Base-by-base conservation (phyloP, 2,797 vertebrate species). In the Phalanger gymnotis region DNA sequence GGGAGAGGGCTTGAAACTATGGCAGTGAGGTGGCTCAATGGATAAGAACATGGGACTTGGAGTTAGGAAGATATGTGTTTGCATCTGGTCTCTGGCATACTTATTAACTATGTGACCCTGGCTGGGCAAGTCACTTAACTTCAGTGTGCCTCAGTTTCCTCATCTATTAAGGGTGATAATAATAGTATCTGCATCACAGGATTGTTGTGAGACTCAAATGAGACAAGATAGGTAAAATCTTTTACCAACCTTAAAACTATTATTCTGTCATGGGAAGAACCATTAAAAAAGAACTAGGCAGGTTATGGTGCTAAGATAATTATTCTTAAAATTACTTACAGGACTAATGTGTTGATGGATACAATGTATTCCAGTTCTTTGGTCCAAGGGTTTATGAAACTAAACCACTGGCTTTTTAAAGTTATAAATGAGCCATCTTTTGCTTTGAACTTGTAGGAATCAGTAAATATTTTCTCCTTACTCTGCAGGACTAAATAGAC, bases 311-410 rank as follows among this genome's bases (percentile, higher is more conserved):
- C 40, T 47, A 87, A 93, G 47, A 91, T 47, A 94, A 14, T 90
- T 13, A 53, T 66, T 91, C 91, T 56, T 96, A 47, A 51, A 96
- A 90, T 92, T 99, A 99, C 99, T 99, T 98, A 99, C 99, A 99
- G 99, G 98, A 99, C 99, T 93, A 99, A 99, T n/a, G 99, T 99
- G 98, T 99, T 99, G 95, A 99, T 99, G 97, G 99, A 99, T 94
- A 99, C 99, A 92, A 99, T 99, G 98, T 99, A 99, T 98, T 99
- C 99, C 98, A 99, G 99, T 98, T 99, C 99, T 99, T 99, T 99
- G 99, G 99, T 99, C 99, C 99, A 99, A 2, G 99, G 99, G 98
- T 99, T 99, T 97, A 99, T 99, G 99, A 99, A 99, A 99, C 99
- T 99, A 99, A 99, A 99, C 99, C 99, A 99, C 98, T 99, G 99